These are phyloP conservation scores for Ariolimax columbianus DNA, from an alignment of 2,888 invertebrate genomes.

Conservation along the genomic window DNA sequence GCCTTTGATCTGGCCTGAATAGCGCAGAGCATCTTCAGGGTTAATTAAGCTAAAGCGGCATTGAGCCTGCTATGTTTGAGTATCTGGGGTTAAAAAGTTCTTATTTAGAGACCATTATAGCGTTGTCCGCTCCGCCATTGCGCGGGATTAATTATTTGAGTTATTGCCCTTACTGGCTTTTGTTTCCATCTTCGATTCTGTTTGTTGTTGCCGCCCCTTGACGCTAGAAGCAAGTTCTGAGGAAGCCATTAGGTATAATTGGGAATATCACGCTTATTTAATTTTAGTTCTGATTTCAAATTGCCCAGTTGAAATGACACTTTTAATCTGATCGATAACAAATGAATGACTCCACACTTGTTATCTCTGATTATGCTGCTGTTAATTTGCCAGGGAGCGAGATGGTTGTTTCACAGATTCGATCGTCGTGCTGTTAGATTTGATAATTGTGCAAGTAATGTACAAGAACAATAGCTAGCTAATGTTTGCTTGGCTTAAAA, in stretches of 20 bases:
- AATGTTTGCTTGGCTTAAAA: constrained; percentile 24
- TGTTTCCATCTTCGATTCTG: constrained; percentile 14
- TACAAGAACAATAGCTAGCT: constrained; percentile 9
- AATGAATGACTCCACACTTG: constrained; percentile 24
- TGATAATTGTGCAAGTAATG: constrained; percentile 31
- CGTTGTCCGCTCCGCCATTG: constrained; percentile 15
- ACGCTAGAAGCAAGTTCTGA: neutral
- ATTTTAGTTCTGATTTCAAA: constrained; percentile 36
- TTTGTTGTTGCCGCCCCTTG: neutral
- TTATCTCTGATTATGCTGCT: constrained; percentile 7
- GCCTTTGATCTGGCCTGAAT: constrained; percentile 8
- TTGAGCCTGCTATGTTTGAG: constrained; percentile 16
- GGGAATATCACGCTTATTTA: constrained; percentile 40
- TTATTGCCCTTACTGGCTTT: constrained; percentile 37
- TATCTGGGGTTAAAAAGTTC: constrained; percentile 37
- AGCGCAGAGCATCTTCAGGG: constrained; percentile 14
- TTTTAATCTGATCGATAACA: constrained; percentile 22
- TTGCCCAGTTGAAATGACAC: constrained; percentile 30
- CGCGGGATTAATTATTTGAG: constrained; percentile 31
- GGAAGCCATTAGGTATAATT: constrained; percentile 27
- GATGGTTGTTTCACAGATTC: constrained; percentile 17
- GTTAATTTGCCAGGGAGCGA: constrained; percentile 5
- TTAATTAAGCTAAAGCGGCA: constrained; percentile 18
- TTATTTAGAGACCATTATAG: constrained; percentile 17
- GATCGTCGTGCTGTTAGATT: constrained; percentile 12